Evolutionary conservation across 2,888 invertebrate genomes (phyloP).

Genomic region (Gandaritis pyraliata): DNA sequence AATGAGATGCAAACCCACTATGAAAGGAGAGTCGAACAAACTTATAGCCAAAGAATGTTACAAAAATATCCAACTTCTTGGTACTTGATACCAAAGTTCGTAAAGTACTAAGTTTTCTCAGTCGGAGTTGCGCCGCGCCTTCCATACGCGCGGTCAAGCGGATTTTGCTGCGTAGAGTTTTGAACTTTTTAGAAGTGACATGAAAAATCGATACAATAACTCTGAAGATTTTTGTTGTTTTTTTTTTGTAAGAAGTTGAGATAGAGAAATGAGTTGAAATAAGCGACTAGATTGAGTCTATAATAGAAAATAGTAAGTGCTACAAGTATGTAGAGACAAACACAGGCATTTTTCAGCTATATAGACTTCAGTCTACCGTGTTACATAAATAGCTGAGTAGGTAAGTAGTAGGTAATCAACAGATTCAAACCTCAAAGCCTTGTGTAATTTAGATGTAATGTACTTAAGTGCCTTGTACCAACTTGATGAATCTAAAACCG

Average conservation of each 20-base stretch:
- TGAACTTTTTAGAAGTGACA: conserved; percentile 53
- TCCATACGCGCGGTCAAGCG: conserved; percentile 84
- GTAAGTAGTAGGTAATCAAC: too few relatives aligned
- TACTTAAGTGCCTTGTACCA: background rate
- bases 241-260: too few relatives aligned
- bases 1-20: background rate
- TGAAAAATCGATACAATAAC: conserved; percentile 27
- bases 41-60: conserved; percentile 16
- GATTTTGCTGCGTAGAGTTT: conserved; percentile 74
- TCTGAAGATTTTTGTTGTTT: background rate
- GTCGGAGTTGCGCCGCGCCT: conserved; percentile 66
- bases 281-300: too few relatives aligned
- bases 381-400: too few relatives aligned
- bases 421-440: too few relatives aligned
- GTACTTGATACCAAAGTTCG: conserved; percentile 52
- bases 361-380: too few relatives aligned
- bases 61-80: conserved; percentile 42
- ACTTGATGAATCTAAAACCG: conserved; percentile 5
- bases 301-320: too few relatives aligned
- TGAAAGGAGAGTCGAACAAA: conserved; percentile 24
- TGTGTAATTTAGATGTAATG: too few relatives aligned
- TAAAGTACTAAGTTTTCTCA: conserved; percentile 75
- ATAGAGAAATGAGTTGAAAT: too few relatives aligned
- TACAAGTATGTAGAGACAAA: too few relatives aligned
- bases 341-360: too few relatives aligned